Percentiles rank a stretch among this genome's conserved stretches.
These are phyloP conservation scores for Catostomus latipinnis DNA, from an alignment of 2,797 vertebrate species.

Conservation along the genomic window DNA sequence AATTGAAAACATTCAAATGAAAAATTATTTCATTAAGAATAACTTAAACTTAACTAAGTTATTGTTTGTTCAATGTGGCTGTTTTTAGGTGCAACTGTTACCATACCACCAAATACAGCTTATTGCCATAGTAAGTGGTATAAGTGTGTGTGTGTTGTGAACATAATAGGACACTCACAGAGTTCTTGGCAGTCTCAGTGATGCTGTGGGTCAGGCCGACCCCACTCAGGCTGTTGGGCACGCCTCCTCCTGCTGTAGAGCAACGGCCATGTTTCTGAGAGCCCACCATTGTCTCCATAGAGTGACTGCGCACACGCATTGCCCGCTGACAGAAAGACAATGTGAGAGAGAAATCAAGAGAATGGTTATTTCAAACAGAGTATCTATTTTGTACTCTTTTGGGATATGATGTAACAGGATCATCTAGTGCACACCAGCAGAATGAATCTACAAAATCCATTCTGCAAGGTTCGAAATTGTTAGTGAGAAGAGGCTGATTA, in stretches of 20 bases:
- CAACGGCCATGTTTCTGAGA: slow-evolving; percentile 82
- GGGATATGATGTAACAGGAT: too few species aligned
- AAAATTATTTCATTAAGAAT: too few species aligned
- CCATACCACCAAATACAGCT: background rate
- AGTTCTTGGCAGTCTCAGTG: slow-evolving; percentile 53
- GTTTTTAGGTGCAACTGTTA: too few species aligned
- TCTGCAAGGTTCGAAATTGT: too few species aligned
- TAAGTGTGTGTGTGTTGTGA: background rate
- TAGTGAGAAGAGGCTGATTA: too few species aligned
- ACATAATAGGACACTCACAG: slow-evolving; percentile 39
- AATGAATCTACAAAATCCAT: background rate
- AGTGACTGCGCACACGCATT: slow-evolving; percentile 79
- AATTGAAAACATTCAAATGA: too few species aligned
- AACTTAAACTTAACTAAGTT: too few species aligned
- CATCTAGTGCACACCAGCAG: background rate
- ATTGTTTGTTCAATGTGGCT: background rate
- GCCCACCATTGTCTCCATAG: slow-evolving; percentile 84
- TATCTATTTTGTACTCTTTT: too few species aligned
- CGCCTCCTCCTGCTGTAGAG: slow-evolving; percentile 66
- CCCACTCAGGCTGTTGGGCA: slow-evolving; percentile 91
- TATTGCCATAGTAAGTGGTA: background rate
- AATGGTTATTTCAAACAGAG: too few species aligned
- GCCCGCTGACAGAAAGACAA: slow-evolving; percentile 69
- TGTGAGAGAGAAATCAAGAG: too few species aligned
- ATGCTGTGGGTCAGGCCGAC: slow-evolving; percentile 82